Percentiles rank a stretch among this genome's conserved stretches.
phyloP scores from a whole-genome alignment of 2,113 vertebrate genomes.

The Bothrops jararaca region DNA sequence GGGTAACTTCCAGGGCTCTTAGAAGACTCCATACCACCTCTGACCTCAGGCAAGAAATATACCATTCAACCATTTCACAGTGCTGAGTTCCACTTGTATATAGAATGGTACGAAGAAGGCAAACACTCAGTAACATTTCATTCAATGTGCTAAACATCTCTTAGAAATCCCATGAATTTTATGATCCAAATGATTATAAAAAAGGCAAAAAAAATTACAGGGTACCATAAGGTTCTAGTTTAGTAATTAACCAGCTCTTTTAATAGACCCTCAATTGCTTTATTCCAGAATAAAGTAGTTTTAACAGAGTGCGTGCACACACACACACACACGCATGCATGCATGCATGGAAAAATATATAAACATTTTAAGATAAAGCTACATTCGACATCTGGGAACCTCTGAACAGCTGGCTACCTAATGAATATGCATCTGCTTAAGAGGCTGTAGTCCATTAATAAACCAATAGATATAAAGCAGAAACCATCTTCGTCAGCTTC shows the following conservation, averaged over 20 bases:
- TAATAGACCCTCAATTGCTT: slow-evolving; percentile 78
- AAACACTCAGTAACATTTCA: slow-evolving; percentile 12
- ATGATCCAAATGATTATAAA: slow-evolving; percentile 46
- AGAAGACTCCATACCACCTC: not conserved
- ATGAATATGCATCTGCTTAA: slow-evolving; percentile 87
- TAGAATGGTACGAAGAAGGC: slow-evolving; percentile 2
- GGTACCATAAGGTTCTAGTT: slow-evolving; percentile 71
- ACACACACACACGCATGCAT: not conserved
- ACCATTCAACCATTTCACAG: not conserved
- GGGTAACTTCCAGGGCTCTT: not conserved
- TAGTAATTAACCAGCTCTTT: slow-evolving; percentile 77
- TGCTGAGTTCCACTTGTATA: rapidly evolving
- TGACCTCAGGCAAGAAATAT: not conserved
- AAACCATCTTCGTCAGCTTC: slow-evolving; percentile 78
- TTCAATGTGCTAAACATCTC: slow-evolving; percentile 39
- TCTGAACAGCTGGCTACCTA: slow-evolving; percentile 82
- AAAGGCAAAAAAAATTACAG: slow-evolving; percentile 21
- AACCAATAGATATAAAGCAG: slow-evolving; percentile 80
- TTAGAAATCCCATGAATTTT: slow-evolving; percentile 49
- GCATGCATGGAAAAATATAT: not conserved
- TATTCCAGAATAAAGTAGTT: slow-evolving; percentile 67
- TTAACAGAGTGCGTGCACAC: slow-evolving; percentile 3
- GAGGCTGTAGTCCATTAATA: slow-evolving; percentile 81
- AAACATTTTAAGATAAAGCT: slow-evolving; percentile 70
- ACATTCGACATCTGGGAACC: slow-evolving; percentile 80